These are phyloP conservation scores for Sterna hirundo DNA, from an alignment of 2,113 vertebrate species.

Conservation along the genomic window DNA sequence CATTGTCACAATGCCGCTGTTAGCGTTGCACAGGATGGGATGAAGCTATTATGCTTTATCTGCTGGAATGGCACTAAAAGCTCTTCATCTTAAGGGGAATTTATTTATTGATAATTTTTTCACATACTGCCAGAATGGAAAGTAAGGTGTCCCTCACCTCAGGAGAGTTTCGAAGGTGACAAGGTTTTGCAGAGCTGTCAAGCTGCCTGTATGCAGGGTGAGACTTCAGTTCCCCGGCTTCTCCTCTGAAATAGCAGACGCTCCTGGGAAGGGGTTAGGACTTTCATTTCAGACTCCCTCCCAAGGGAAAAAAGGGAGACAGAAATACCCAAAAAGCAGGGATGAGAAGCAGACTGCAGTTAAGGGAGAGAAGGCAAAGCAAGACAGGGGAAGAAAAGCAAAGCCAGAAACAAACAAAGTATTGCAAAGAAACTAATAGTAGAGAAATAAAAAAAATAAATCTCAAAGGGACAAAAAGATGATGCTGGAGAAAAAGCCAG, in stretches of 20 bases:
- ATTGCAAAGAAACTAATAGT: background rate
- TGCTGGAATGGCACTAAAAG: background rate
- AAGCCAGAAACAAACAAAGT: background rate
- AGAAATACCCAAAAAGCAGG: background rate
- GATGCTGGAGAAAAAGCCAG: background rate
- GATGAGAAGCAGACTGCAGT: background rate
- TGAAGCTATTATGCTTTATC: background rate
- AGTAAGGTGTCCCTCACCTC: background rate
- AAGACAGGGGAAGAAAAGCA: background rate
- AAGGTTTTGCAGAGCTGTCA: conserved; percentile 9
- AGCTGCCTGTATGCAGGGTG: background rate
- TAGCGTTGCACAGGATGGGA: background rate
- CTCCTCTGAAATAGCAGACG: background rate
- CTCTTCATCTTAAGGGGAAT: background rate
- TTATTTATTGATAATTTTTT: conserved; percentile 19
- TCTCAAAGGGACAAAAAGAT: background rate
- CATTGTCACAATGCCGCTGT: background rate
- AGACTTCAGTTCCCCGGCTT: background rate
- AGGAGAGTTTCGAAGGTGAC: background rate
- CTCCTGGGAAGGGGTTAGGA: background rate
- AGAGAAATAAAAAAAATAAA: background rate
- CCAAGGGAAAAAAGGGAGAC: background rate
- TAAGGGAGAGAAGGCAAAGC: background rate
- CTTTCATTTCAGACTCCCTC: background rate
- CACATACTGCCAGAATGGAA: background rate